A percentile compares a stretch with the other conserved stretches of the same genome.
Evolutionary conservation across 2,113 vertebrate species (phyloP).

Genomic region (Phrynocephalus versicolor): DNA sequence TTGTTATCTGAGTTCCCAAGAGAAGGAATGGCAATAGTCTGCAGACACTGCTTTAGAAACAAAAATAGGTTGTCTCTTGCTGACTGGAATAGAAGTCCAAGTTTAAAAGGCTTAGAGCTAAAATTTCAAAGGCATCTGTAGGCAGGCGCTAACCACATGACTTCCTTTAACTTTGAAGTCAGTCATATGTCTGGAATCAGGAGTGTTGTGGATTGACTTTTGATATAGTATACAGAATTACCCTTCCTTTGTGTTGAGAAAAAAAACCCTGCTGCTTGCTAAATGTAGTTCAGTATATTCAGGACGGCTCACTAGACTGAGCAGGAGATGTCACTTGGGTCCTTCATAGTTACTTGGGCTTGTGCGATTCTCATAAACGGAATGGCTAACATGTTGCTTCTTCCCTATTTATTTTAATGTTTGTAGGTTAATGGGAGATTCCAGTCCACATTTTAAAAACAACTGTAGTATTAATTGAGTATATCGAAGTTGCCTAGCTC

Average conservation of each 20-base stretch:
- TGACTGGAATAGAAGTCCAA: not conserved
- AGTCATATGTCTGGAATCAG: conserved; percentile 8
- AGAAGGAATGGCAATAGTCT: not conserved
- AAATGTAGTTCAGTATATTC: not conserved
- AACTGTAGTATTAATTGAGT: not conserved
- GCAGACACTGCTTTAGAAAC: conserved; percentile 9
- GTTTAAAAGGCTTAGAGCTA: conserved; percentile 21
- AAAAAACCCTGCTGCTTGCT: not conserved
- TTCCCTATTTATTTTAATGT: not conserved
- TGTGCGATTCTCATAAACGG: not conserved
- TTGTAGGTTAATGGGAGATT: not conserved
- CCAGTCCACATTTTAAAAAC: not conserved
- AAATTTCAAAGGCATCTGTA: conserved; percentile 11
- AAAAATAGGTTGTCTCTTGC: conserved; percentile 11
- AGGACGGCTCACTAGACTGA: not conserved
- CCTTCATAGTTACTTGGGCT: not conserved
- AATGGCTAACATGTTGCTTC: not conserved
- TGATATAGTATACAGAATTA: not conserved
- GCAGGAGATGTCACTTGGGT: not conserved
- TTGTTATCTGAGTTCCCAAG: conserved; percentile 13
- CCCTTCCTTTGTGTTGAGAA: not conserved
- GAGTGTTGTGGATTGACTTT: not conserved
- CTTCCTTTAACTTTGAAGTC: conserved; percentile 14
- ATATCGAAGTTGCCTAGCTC: not conserved
- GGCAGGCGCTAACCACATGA: not conserved